Base-by-base conservation (phyloP, 2,888 invertebrate species). In the Ellobium chinense region DNA sequence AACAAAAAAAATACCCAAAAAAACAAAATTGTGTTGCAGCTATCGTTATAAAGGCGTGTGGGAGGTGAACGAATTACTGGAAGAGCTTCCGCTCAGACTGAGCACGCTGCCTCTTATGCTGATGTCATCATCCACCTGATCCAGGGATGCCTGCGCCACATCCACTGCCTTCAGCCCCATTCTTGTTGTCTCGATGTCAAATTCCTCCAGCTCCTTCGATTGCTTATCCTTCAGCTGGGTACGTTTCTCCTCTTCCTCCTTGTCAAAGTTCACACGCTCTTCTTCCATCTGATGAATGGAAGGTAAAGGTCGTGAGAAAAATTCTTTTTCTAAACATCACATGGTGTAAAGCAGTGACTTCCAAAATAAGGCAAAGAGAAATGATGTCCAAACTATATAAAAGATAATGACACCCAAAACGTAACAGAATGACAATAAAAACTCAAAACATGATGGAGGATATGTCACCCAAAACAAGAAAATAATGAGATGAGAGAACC, bases 91-190 rank as follows among this genome's bases (percentile, higher is more conserved):
- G 94, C 97, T 97, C 95, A 97, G 97, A 95, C 97, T 97, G 95
- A 97, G 97, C 87, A 97, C 97, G 94, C 98, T 95, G 94, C 98
- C 98, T 91, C 94, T 90, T 96, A 98, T 97, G 89, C 98, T 98
- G 90, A 98, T 98, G 88, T 98, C 95, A 92, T 97, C 97, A 77
- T 89, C 90, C 66, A 89, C 88, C 89, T 96, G 97, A 93, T 97
- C 97, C 91, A 96, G 95, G 89, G 97, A 97, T 92, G 97, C 97
- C 93, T 98, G 97, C 79, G 96, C 96, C 93, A 98, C 96, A 90
- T 97, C 97, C 94, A 98, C 94, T 85, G 97, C 97, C 94, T 92
- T 97, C 94, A 98, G 97, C 91, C 99, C 99, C 94, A 97, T 95
- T 88, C 96, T 94, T 83, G 96, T 95, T 91, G 98, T 98, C 94